These are phyloP conservation scores for Ceyx margarethae DNA, from an alignment of 2,113 vertebrate genomes.

Conservation along the genomic window DNA sequence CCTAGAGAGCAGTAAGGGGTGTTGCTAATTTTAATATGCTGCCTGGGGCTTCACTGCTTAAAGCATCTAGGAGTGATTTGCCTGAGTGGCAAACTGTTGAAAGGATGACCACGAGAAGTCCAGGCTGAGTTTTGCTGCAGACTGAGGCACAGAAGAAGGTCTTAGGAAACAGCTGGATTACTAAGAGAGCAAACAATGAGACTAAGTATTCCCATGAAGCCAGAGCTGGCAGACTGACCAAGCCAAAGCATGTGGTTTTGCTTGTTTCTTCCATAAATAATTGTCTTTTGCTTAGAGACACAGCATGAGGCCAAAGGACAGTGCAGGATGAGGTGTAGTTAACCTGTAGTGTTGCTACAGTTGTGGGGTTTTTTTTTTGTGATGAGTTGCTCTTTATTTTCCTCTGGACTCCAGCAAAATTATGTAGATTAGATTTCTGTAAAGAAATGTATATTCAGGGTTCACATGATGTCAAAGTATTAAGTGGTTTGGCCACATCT, in stretches of 20 bases:
- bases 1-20: not conserved
- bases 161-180: not conserved
- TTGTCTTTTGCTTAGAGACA: not conserved
- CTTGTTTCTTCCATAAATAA: not conserved
- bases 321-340: not conserved
- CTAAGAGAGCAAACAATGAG: not conserved
- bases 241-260: not conserved
- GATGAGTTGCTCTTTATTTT: not conserved
- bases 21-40: not conserved
- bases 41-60: not conserved
- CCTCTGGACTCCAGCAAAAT: not conserved
- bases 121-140: not conserved
- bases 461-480: not conserved
- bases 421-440: not conserved
- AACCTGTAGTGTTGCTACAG: fast-evolving
- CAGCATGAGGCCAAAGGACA: not conserved
- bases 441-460: not conserved
- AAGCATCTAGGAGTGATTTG: not conserved
- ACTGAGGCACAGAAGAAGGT: not conserved
- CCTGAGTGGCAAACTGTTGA: not conserved
- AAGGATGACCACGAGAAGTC: fast-evolving
- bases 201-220: not conserved
- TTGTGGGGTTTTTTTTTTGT: not conserved
- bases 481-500: not conserved
- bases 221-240: not conserved